phyloP scores from a whole-genome alignment of 2,888 invertebrate species.

The Aphodius sticticus region DNA sequence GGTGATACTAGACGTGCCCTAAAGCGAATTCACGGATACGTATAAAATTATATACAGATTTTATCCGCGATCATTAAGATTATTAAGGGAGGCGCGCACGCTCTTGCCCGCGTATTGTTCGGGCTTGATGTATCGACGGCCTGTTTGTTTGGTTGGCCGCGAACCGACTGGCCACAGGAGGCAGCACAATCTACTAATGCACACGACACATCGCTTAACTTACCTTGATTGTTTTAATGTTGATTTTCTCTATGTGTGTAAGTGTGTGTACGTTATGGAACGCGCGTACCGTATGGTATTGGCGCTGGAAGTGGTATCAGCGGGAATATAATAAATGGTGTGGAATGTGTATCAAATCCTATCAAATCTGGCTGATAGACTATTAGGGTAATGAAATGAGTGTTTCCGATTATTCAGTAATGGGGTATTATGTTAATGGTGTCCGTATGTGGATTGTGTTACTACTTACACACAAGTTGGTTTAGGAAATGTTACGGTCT shows the following conservation, averaged over 20 bases:
- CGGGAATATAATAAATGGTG: background rate
- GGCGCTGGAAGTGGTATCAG: background rate
- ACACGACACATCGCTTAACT: conserved; percentile 38
- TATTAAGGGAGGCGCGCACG: conserved; percentile 60
- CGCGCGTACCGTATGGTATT: background rate
- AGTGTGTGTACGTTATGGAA: background rate
- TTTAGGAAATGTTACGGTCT: background rate
- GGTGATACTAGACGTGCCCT: conserved; percentile 57
- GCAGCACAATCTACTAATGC: conserved; percentile 42
- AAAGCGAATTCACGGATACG: conserved; percentile 58
- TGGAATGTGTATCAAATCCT: background rate
- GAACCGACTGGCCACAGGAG: conserved; percentile 40
- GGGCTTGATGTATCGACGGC: conserved; percentile 53
- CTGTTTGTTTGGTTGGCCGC: conserved; percentile 56
- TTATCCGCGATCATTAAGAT: conserved; percentile 62
- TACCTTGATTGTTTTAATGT: conserved; percentile 48
- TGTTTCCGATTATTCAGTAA: background rate
- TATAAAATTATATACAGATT: conserved; percentile 60
- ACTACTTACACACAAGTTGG: background rate
- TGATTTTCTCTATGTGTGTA: conserved; percentile 38
- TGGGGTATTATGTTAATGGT: background rate
- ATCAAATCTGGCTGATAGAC: background rate
- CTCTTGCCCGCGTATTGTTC: conserved; percentile 51
- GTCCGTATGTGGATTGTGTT: background rate
- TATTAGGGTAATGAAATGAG: background rate